Conservation (phyloP, 2,888 invertebrate species). For the Meliscaeva auricollis region DNA sequence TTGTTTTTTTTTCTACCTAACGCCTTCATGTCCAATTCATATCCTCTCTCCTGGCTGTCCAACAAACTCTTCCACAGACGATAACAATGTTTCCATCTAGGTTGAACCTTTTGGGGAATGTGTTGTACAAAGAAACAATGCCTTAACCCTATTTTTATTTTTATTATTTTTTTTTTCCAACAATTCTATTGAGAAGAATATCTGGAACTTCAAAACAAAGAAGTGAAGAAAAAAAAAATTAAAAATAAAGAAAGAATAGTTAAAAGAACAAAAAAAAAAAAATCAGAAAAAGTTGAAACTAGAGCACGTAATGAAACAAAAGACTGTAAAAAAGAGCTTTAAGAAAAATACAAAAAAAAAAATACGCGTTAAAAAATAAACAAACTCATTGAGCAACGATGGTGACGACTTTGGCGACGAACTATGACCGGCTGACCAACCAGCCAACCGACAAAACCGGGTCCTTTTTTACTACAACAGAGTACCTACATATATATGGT, state of each 20-base stretch:
- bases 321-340: slow-evolving; percentile 52
- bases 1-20: background rate
- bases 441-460: slow-evolving; percentile 23
- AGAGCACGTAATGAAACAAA: slow-evolving; percentile 70
- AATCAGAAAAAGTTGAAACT: slow-evolving; percentile 59
- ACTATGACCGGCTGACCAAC: background rate
- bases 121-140: slow-evolving; percentile 46
- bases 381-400: slow-evolving; percentile 10
- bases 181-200: slow-evolving; percentile 55
- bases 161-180: background rate
- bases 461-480: slow-evolving; percentile 37
- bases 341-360: slow-evolving; percentile 42
- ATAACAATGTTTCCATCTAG: slow-evolving; percentile 40
- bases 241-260: slow-evolving; percentile 36
- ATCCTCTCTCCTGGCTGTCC: background rate
- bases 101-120: slow-evolving; percentile 51
- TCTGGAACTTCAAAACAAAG: slow-evolving; percentile 56
- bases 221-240: slow-evolving; percentile 25
- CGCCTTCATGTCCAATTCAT: background rate
- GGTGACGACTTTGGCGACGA: slow-evolving; percentile 21
- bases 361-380: slow-evolving; percentile 50
- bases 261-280: slow-evolving; percentile 26
- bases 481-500: slow-evolving; percentile 27
- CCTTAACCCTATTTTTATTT: slow-evolving; percentile 32
- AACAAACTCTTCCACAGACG: background rate